phyloP scores from a whole-genome alignment of 1,140 invertebrate genomes.

The Thaumetopoea pityocampa region DNA sequence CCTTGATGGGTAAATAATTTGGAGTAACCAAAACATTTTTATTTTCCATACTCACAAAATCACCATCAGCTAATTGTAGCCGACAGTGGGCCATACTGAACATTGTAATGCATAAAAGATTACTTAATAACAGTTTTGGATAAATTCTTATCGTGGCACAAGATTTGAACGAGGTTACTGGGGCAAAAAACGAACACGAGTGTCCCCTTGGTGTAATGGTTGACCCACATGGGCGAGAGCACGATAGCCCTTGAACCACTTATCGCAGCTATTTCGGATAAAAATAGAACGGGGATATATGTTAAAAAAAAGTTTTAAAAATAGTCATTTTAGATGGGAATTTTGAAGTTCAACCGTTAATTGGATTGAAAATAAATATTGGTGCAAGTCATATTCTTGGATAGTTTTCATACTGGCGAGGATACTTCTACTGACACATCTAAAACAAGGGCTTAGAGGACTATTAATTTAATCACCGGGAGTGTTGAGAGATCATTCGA shows the following conservation, averaged over 20 bases:
- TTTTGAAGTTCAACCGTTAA: constrained; percentile 7
- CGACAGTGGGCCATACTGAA: too few species aligned
- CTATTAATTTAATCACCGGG: too few species aligned
- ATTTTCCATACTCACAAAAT: too few species aligned
- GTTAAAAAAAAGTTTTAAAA: constrained; percentile 7
- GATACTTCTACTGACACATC: too few species aligned
- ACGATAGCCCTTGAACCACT: constrained; percentile 50
- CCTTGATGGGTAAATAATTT: neutral
- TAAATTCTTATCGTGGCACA: constrained; percentile 13
- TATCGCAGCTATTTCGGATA: constrained; percentile 28
- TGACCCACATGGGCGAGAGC: constrained; percentile 41
- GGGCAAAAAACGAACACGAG: constrained; percentile 49
- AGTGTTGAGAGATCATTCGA: too few species aligned
- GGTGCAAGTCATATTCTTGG: too few species aligned
- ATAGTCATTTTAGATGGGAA: neutral
- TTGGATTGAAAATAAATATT: neutral
- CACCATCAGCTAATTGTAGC: too few species aligned
- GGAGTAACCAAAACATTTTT: constrained; percentile 12
- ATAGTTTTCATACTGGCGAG: too few species aligned
- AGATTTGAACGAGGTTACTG: constrained; percentile 45
- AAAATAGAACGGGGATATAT: constrained; percentile 15
- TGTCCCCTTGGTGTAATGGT: constrained; percentile 38
- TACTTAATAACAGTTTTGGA: constrained; percentile 11
- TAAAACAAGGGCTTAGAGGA: too few species aligned
- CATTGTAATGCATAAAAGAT: constrained; percentile 17